Base-by-base conservation (phyloP, 2,888 invertebrate species). In the Hirtodrosophila trivittata region DNA sequence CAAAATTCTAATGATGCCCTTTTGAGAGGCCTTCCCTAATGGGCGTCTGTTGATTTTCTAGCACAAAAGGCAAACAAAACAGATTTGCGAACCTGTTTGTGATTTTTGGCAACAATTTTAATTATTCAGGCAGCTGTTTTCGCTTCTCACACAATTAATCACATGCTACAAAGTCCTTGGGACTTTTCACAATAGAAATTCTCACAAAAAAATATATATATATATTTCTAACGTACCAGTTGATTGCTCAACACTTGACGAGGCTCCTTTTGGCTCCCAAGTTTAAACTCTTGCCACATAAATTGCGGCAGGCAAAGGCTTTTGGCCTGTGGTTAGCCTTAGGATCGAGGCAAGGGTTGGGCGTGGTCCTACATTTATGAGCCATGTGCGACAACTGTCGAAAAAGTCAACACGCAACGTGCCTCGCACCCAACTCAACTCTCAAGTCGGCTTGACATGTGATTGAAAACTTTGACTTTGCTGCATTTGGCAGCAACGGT, bases 391-490 rank as follows among this genome's bases (percentile, higher is more conserved):
- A 78, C 86, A 77, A 77, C 82, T 73, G 82, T 78, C 80, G 86
- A 83, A 66, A 81, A 78, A 80, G 81, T 64, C 78, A 64, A 67
- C 54, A 62, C 60, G 52, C 58, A 57, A 69, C 75, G 56, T 49
- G 77, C 54, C 73, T 58, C 58, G 60, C 66, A 75, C 69, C 64
- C 76, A 56, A 82, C 86, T 70, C 75, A 21, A 21, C 18, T 21
- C 3, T 21, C 3, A 85, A 82, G 60, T 72, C 68, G 58, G 80
- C 66, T 87, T 82, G 82, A 87, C 87, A 87, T 86, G 69, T 82
- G 82, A 82, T 87, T 82, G 87, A 87, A 87, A 87, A 82, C 82
- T 82, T 87, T 82, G 87, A 82, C 87, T 82, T 82, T 82, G 71
- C 76, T 86, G 80, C 84, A 67, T 83, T 72, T 66, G 83, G 78